These are phyloP conservation scores for Pachyuromys duprasi DNA, from an alignment of 2,797 vertebrate species.

Conservation along the genomic window DNA sequence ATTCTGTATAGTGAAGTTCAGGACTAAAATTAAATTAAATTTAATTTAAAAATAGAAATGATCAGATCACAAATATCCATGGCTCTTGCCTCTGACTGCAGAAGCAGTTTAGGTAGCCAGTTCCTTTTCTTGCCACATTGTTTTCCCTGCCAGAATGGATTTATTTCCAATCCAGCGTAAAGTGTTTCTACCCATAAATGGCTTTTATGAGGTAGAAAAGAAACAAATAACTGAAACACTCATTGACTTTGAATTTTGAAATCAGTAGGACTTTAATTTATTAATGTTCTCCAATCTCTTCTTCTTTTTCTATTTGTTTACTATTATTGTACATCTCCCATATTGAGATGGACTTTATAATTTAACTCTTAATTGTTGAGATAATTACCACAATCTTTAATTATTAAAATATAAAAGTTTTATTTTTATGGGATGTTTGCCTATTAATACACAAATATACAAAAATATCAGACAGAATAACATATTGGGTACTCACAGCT, in stretches of 20 bases:
- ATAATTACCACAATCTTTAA: background rate
- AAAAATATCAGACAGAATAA: background rate
- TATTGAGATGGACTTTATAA: background rate
- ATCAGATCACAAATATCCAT: background rate
- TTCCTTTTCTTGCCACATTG: background rate
- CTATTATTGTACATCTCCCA: background rate
- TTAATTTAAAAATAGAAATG: background rate
- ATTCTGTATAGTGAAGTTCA: background rate
- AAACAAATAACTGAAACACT: background rate
- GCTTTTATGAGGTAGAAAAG: background rate
- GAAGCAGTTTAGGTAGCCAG: background rate
- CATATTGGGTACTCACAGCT: background rate
- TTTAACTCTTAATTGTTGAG: constrained; percentile 39
- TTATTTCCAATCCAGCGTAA: background rate
- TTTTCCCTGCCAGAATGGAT: no score
- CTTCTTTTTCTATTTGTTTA: constrained; percentile 17
- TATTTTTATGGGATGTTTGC: background rate
- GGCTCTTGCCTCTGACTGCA: background rate
- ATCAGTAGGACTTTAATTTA: background rate
- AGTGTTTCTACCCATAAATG: background rate
- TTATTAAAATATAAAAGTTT: background rate
- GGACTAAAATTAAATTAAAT: no score
- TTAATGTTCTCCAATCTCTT: background rate
- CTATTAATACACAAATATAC: background rate
- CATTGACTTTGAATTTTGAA: background rate